Base-by-base conservation (phyloP, 2,797 vertebrate species). In the Gadopsis marmoratus region DNA sequence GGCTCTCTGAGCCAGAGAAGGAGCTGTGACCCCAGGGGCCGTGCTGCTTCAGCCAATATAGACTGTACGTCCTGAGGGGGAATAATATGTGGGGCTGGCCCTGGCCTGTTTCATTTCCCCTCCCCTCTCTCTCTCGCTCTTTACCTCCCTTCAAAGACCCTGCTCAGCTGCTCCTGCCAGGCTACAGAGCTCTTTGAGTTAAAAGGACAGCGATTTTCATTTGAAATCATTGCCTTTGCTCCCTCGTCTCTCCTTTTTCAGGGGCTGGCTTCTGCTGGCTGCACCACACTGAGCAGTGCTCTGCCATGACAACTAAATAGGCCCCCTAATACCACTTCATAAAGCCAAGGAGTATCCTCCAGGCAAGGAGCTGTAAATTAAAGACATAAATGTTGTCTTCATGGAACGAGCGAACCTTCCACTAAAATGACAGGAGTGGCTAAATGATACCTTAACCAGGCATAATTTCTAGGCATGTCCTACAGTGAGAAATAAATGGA, bases 301-400 rank as follows among this genome's bases (percentile, higher is more conserved):
- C 92, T 89, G 91, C 95, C 92, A 94, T 94, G 94, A 95, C 95
- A 96, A 93, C 94, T 95, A 95, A 95, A 95, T 95, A 95, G 92
- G 90, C 92, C 94, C 94, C 94, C 91, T 95, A 95, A 95, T 95
- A 94, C 94, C 94, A 94, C 95, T 95, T 95, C 93, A 96, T 95
- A 94, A 93, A 94, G 92, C 89, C 84, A 84, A 93, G 91, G 90
- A 94, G 92, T 95, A 92, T 95, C 95, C 95, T 95, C 92, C 90
- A 90, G 95, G 93, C 94, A 89, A 93, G 85, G 90, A 90, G 93
- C 90, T 93, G 94, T 95, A 95, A 95, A 95, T 95, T 95, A 95
- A 95, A 95, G 92, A 89, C 93, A 94, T 95, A 94, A 95, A 94
- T 87, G 94, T 93, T 92, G 92, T 93, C 92, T 93, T 93, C 91